Conservation (phyloP, 2,113 vertebrate species). For the Prochilodus magdalenae region DNA sequence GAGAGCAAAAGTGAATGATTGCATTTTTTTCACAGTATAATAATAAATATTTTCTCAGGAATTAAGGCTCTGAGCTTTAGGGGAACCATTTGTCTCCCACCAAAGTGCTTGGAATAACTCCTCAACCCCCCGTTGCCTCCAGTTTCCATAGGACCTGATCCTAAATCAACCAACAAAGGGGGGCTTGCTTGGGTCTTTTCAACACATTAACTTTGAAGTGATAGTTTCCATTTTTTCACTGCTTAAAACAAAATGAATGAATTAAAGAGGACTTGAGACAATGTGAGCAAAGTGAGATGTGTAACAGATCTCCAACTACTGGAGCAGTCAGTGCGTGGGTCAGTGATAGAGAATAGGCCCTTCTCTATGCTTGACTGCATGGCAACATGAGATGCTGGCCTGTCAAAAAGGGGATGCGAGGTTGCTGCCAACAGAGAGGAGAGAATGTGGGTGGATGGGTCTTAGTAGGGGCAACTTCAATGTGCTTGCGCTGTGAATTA, state of each 20-base stretch:
- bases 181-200: conserved; percentile 27
- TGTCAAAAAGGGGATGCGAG: conserved; percentile 20
- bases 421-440: conserved; percentile 32
- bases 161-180: conserved; percentile 29
- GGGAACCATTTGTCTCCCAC: conserved; percentile 45
- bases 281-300: conserved; percentile 9
- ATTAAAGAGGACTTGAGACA: conserved; percentile 6
- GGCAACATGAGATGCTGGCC: conserved; percentile 34
- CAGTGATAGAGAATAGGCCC: conserved; percentile 19
- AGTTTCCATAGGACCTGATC: conserved; percentile 31
- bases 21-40: conserved; percentile 26
- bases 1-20: conserved; percentile 30
- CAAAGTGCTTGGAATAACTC: conserved; percentile 40
- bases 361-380: conserved; percentile 7
- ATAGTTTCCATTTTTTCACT: not conserved
- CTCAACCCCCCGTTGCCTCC: not conserved
- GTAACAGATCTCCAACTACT: conserved; percentile 11
- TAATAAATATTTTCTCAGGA: conserved; percentile 44
- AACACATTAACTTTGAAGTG: conserved; percentile 36
- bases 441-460: conserved; percentile 24
- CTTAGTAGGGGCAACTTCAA: conserved; percentile 35
- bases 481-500: conserved; percentile 46
- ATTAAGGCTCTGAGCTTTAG: conserved; percentile 43
- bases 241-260: conserved; percentile 11
- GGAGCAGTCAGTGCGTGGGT: conserved; percentile 1